Base-by-base conservation (phyloP, 2,797 vertebrate genomes). In the Enteromius thamalakanensis region DNA sequence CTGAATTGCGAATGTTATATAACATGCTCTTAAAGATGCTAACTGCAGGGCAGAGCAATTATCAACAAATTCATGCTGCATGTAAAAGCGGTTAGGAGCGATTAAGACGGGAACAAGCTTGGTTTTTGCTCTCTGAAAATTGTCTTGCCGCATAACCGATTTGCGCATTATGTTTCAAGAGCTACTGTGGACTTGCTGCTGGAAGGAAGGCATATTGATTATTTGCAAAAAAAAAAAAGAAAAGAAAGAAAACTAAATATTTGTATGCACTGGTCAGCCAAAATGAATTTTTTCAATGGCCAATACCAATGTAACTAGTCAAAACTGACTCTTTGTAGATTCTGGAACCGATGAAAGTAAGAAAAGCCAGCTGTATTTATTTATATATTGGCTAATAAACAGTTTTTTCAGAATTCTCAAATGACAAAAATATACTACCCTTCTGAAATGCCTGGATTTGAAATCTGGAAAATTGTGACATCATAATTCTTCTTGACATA, bases 11-110 rank as follows among this genome's bases (percentile, higher is more conserved):
- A 58, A 12, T 0, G 53, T 89, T 92, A 88, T 60, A 79, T 84
- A 89, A 91, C 32, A 40, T 21, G 12, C n/a, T 70, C 67, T 84
- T 75, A 55, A 84, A 83, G 67, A 86, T 40, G 64, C 64, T 79
- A 83, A 76, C 81, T 60, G 55, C 79, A 37, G 49, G 68, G 11
- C 58, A 68, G 74, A 76, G 81, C 55, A 85, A 88, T 84, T 81
- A 88, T 76, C 23, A 55, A 64, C 62, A 75, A 76, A 82, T 85
- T 84, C n/a, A 60, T 1, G 4, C 75, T 1, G 6, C 32, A 76
- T 69, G 70, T 80, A 62, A 87, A 26, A 84, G 72, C 85, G 72
- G 72, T 76, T 78, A 49, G 79, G 87, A 75, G n/a, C 29, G 23
- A 60, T 32, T 45, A 40, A 79, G 37, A 55, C 69, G 58, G 58